phyloP scores from a whole-genome alignment of 2,888 invertebrate species.

The Taenaris catops region DNA sequence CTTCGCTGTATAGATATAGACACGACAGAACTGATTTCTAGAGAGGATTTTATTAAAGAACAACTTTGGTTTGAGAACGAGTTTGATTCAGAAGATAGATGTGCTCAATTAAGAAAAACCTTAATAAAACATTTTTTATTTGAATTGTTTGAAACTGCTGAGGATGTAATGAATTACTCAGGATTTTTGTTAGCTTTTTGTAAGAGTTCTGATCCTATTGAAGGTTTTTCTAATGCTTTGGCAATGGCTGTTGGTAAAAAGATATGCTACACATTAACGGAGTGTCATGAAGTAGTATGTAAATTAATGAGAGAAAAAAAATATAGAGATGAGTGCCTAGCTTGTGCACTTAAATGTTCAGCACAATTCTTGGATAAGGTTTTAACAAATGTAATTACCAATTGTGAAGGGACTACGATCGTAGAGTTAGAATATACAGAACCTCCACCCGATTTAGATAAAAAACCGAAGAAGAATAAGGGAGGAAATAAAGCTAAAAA shows the following conservation, averaged over 20 bases:
- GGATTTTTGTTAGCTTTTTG: slow-evolving; percentile 82
- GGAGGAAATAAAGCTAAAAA: slow-evolving; percentile 35
- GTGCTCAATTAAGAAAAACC: slow-evolving; percentile 41
- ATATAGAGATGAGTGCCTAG: slow-evolving; percentile 53
- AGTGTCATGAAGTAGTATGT: slow-evolving; percentile 70
- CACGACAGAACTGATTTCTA: slow-evolving; percentile 49
- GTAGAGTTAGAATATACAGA: slow-evolving; percentile 49
- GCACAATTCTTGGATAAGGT: slow-evolving; percentile 47
- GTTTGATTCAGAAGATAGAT: slow-evolving; percentile 38
- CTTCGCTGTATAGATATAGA: slow-evolving; percentile 68
- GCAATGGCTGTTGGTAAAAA: slow-evolving; percentile 76
- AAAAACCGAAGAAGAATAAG: slow-evolving; percentile 48
- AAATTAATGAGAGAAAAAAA: slow-evolving; percentile 53
- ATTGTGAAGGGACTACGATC: slow-evolving; percentile 54
- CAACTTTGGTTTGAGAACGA: slow-evolving; percentile 62
- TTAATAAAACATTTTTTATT: slow-evolving; percentile 78
- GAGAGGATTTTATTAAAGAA: slow-evolving; percentile 46
- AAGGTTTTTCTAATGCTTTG: slow-evolving; percentile 80
- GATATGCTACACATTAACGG: slow-evolving; percentile 62
- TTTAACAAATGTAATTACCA: slow-evolving; percentile 44
- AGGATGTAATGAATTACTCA: slow-evolving; percentile 79
- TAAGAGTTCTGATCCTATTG: slow-evolving; percentile 72
- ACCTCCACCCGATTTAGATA: slow-evolving; percentile 34
- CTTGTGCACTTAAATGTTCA: slow-evolving; percentile 52
- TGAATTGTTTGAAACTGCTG: slow-evolving; percentile 70